Evolutionary conservation across 2,113 vertebrate genomes (phyloP).

Genomic region (Urocolius indicus): DNA sequence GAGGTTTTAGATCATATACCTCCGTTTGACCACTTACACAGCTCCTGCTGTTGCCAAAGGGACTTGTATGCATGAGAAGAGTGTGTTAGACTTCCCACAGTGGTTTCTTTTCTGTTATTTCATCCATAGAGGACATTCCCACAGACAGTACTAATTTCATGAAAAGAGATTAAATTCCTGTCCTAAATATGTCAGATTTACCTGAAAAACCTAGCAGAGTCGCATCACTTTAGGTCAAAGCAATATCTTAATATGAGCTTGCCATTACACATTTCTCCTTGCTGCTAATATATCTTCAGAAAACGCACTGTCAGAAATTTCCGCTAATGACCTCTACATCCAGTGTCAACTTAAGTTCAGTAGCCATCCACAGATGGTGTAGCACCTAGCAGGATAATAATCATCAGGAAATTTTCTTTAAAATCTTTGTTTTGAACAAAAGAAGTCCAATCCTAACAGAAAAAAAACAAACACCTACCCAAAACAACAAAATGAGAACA

Average conservation of each 20-base stretch:
- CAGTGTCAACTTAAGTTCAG: not conserved
- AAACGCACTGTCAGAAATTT: conserved; percentile 23
- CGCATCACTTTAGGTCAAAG: not conserved
- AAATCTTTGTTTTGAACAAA: not conserved
- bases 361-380: not conserved
- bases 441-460: not conserved
- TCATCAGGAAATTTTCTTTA: not conserved
- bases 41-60: not conserved
- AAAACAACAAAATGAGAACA: not conserved
- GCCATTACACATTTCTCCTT: not conserved
- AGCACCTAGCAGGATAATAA: not conserved
- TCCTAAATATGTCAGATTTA: not conserved
- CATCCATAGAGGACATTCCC: not conserved
- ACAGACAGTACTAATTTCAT: not conserved
- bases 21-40: not conserved
- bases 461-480: not conserved
- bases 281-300: not conserved
- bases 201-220: not conserved
- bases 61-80: not conserved
- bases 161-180: not conserved
- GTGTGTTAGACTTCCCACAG: not conserved
- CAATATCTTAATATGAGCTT: not conserved
- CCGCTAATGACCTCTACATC: conserved; percentile 6
- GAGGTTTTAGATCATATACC: not conserved
- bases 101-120: not conserved